phyloP scores from a whole-genome alignment of 2,113 vertebrate species.

The Salvator merianae region DNA sequence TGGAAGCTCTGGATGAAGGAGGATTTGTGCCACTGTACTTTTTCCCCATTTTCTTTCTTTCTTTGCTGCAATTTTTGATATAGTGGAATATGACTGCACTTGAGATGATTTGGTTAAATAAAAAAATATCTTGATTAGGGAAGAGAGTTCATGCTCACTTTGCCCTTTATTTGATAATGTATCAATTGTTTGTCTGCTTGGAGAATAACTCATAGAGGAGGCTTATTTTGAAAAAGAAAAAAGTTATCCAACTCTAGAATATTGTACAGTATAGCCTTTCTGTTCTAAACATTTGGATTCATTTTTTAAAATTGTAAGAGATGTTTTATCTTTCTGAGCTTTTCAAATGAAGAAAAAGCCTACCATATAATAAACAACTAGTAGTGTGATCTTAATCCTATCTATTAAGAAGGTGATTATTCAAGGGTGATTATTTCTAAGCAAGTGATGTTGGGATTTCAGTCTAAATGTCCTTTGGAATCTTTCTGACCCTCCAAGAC shows the following conservation, averaged over 20 bases:
- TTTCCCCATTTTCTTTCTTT: neutral
- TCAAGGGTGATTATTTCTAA: too few relatives aligned
- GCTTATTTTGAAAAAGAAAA: neutral
- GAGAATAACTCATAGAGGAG: neutral
- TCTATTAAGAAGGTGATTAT: too few relatives aligned
- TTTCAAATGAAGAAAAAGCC: too few relatives aligned
- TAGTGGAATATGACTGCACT: neutral
- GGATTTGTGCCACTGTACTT: conserved; percentile 11
- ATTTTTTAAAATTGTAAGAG: neutral
- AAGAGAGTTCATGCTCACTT: neutral
- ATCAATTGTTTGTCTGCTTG: neutral
- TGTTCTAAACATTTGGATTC: neutral
- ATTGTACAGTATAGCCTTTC: too few relatives aligned
- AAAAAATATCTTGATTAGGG: neutral
- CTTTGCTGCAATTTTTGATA: neutral
- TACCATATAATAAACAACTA: too few relatives aligned
- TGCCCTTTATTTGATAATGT: neutral
- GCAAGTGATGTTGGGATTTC: too few relatives aligned
- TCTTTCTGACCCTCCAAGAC: too few relatives aligned
- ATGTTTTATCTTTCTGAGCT: neutral
- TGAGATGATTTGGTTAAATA: neutral
- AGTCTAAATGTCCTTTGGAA: too few relatives aligned
- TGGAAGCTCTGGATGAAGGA: conserved; percentile 31
- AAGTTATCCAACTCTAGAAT: too few relatives aligned
- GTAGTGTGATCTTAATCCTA: too few relatives aligned